Conservation (phyloP, 2,888 invertebrate species). For the Disparrhopalites patrizii region DNA sequence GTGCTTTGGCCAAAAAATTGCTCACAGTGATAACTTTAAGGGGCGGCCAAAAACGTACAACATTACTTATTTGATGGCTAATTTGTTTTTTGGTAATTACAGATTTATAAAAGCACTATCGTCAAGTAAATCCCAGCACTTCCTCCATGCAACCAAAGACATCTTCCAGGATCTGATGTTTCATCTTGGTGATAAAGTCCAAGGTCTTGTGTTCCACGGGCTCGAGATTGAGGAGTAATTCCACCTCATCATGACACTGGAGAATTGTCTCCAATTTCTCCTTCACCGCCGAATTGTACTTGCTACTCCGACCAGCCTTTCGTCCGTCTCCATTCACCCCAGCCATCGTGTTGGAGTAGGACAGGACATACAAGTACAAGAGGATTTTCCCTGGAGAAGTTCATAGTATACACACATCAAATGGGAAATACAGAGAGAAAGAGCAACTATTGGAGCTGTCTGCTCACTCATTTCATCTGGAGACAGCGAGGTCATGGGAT, state of each 20-base stretch:
- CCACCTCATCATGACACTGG: conserved; percentile 13
- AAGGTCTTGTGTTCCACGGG: conserved; percentile 6
- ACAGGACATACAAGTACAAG: conserved; percentile 7
- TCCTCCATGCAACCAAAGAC: conserved; percentile 10
- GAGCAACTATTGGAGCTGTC: too few relatives aligned
- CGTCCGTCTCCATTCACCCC: not conserved
- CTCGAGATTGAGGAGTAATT: conserved; percentile 2
- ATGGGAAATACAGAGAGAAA: too few relatives aligned
- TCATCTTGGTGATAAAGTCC: conserved; percentile 11
- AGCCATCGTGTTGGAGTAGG: conserved; percentile 6
- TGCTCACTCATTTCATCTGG: too few relatives aligned
- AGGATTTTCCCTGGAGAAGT: conserved; percentile 4
- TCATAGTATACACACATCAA: too few relatives aligned
- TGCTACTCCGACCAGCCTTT: not conserved
- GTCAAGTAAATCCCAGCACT: conserved; percentile 3
- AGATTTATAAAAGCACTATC: too few relatives aligned
- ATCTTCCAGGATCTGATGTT: conserved; percentile 13
- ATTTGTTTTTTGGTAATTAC: too few relatives aligned
- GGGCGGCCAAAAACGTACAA: too few relatives aligned
- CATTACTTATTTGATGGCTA: too few relatives aligned
- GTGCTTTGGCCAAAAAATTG: too few relatives aligned
- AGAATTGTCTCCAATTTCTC: conserved; percentile 10
- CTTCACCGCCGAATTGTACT: not conserved
- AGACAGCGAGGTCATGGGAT: too few relatives aligned
- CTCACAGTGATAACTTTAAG: too few relatives aligned